Base-by-base conservation (phyloP, 2,888 invertebrate genomes). In the Gymnocheta viridis region DNA sequence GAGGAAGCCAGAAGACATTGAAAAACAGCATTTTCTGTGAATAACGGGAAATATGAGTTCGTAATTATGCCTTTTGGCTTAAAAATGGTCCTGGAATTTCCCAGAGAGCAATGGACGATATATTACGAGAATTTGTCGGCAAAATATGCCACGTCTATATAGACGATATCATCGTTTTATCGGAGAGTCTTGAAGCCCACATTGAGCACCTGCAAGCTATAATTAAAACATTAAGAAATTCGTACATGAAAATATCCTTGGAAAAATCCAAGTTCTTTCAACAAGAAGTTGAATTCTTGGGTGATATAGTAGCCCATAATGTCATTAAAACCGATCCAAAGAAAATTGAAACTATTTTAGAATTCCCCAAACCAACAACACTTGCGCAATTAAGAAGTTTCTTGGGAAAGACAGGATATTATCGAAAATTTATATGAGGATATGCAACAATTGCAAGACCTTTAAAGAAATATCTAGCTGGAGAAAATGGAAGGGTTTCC, bases 171-270 rank as follows among this genome's bases (percentile, higher is more conserved):
- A 82, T 87, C 3, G 77, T 87, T 9, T 86, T 76, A 49, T 78
- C 82, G 0, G 54, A 79, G 64, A 82, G 32, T 41, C 32, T 73
- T 19, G 62, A 85, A 14, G 69, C 64, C 17, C 85, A 86, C 51
- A 5, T 41, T 12, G 41, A 82, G 51, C 72, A 85, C 66, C 29
- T 86, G 10, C 17, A 72, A 70, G 79, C 51, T 51, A 80, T 76
- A 51, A 80, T 79, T 41, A 74, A 77, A 56, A 82, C 41, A 49
- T 51, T 85, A 1, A 22, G 49, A 66, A 19, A 85, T 0, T 72
- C 85, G 6, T 80, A 87, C 38, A 85, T 87, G 85, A 86, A 87
- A 77, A 86, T 87, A 14, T 86, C 86, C 7, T 35, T 85, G 47
- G 85, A 86, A 17, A 88, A 87, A 84, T 86, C 85, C 2, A 32